Evolutionary conservation across 1,140 invertebrate genomes (phyloP).

Genomic region (Acromyrmex echinatior): DNA sequence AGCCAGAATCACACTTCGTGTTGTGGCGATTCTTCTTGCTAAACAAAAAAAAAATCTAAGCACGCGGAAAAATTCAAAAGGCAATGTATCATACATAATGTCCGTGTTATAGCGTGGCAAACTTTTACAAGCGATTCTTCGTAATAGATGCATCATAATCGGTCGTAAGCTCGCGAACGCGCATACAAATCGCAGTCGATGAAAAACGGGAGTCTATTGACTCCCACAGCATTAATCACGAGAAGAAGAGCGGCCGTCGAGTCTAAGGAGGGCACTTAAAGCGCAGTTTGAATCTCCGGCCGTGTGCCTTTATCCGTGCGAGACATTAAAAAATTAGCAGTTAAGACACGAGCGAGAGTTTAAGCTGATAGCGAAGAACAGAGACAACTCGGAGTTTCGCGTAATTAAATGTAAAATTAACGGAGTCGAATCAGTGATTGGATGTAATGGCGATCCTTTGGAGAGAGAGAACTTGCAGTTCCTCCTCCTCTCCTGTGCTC

Average conservation of each 20-base stretch:
- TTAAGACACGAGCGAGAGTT: not conserved
- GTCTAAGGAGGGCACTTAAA: slow-evolving; percentile 40
- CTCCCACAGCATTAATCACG: slow-evolving; percentile 40
- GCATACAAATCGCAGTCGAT: slow-evolving; percentile 22
- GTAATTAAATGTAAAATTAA: slow-evolving; percentile 72
- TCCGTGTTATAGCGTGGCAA: not conserved
- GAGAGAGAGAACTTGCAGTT: not conserved
- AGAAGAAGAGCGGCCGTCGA: slow-evolving; percentile 10
- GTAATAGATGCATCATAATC: slow-evolving; percentile 51
- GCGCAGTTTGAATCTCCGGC: not conserved
- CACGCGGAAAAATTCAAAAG: not conserved
- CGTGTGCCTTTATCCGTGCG: slow-evolving; percentile 34
- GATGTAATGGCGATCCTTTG: slow-evolving; percentile 55
- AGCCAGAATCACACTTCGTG: not conserved
- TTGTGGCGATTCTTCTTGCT: not conserved
- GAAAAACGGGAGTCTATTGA: slow-evolving; percentile 56
- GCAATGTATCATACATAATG: slow-evolving; percentile 24
- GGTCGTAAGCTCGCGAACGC: slow-evolving; percentile 3
- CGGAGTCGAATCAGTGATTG: slow-evolving; percentile 62
- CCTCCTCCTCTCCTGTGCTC: not conserved
- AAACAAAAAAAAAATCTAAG: not conserved
- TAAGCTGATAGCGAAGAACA: slow-evolving; percentile 16
- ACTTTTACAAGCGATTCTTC: slow-evolving; percentile 34
- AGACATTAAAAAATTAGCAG: slow-evolving; percentile 29
- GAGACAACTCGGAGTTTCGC: slow-evolving; percentile 37